phyloP scores from a whole-genome alignment of 2,797 vertebrate genomes.

The Paratrypauchen microcephalus region DNA sequence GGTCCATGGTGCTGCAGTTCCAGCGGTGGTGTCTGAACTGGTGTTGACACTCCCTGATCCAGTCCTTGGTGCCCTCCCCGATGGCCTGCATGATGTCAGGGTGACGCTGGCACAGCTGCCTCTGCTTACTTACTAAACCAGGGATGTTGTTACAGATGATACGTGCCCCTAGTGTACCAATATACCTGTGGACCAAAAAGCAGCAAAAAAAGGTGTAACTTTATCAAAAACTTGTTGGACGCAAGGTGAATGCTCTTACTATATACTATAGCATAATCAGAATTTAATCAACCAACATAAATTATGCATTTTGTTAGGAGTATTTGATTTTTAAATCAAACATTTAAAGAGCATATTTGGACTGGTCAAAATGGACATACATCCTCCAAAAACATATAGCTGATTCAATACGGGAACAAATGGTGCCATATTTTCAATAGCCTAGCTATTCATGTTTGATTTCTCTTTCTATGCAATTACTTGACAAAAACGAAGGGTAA shows the following conservation, averaged over 20 bases:
- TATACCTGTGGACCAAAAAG: conserved; percentile 83
- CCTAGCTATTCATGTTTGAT: background rate
- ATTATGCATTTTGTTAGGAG: background rate
- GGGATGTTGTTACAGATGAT: conserved; percentile 98
- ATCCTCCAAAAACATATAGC: background rate
- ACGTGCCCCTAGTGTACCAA: conserved; percentile 90
- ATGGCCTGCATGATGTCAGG: conserved; percentile 98
- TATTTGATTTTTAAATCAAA: background rate
- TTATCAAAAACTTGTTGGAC: background rate
- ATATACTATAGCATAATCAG: background rate
- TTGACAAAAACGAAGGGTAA: background rate
- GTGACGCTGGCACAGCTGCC: conserved; percentile 93
- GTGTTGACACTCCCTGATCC: conserved; percentile 97
- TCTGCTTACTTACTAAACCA: conserved; percentile 94
- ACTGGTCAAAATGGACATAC: background rate
- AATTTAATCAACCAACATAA: background rate
- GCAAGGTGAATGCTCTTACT: background rate
- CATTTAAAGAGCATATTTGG: background rate
- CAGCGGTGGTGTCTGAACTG: conserved; percentile 98
- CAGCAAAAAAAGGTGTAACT: background rate
- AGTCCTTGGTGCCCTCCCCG: conserved; percentile 94
- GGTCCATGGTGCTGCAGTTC: conserved; percentile 97
- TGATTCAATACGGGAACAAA: background rate
- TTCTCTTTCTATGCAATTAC: background rate
- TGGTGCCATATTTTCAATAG: background rate